Conservation (phyloP, 2,888 invertebrate genomes). For the Melikaiella ostensackeni region DNA sequence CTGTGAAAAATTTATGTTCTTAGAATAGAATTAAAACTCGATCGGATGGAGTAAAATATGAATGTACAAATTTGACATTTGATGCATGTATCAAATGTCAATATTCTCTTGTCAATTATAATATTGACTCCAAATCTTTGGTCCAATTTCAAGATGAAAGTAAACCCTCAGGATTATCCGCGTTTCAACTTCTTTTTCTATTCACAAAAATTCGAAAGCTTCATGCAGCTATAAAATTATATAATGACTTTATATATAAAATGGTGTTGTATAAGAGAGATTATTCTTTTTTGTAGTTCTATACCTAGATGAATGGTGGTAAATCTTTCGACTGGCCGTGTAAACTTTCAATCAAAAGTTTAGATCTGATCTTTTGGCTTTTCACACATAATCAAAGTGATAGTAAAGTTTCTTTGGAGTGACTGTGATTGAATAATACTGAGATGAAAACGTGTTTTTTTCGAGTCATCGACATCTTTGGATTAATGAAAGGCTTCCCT, state of each 20-base stretch:
- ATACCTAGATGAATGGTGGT: neutral
- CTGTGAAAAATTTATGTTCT: too few species aligned
- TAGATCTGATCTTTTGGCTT: constrained; percentile 4
- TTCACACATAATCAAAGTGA: neutral
- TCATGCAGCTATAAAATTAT: neutral
- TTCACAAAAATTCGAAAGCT: neutral
- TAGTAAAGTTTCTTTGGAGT: neutral
- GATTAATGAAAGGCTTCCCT: constrained; percentile 18
- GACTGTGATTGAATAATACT: constrained; percentile 5
- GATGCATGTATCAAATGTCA: too few species aligned
- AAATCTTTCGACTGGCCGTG: neutral
- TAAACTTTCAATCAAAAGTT: constrained; percentile 4
- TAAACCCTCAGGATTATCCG: too few species aligned
- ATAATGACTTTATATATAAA: neutral
- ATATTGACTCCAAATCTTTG: too few species aligned
- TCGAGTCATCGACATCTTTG: constrained; percentile 13
- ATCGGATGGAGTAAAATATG: too few species aligned
- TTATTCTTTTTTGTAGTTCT: neutral
- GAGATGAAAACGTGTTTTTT: neutral
- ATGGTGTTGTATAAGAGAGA: neutral
- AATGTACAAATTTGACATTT: too few species aligned
- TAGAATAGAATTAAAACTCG: too few species aligned
- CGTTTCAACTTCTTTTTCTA: neutral
- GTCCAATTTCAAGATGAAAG: too few species aligned
- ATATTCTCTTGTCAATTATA: too few species aligned